A percentile compares a stretch with the other conserved stretches of the same genome.
phyloP scores from a whole-genome alignment of 2,113 vertebrate species.

The Mobula birostris region DNA sequence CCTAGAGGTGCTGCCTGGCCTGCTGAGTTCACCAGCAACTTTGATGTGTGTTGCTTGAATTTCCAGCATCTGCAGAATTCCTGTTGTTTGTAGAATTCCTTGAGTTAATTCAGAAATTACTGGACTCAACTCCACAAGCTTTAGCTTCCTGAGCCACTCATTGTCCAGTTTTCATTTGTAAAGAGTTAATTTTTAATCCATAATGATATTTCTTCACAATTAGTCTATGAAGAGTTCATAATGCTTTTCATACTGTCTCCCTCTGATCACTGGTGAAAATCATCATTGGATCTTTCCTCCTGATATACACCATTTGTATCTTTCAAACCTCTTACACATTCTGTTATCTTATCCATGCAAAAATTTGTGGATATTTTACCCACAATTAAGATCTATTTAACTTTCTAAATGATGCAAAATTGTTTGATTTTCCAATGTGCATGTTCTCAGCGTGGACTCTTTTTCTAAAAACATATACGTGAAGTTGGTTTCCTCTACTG shows the following conservation, averaged over 20 bases:
- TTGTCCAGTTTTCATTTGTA: not conserved
- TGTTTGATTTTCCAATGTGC: not conserved
- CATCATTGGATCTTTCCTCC: not conserved
- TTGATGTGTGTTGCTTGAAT: no score
- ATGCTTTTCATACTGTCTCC: not conserved
- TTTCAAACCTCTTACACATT: not conserved
- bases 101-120: not conserved
- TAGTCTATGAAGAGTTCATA: not conserved
- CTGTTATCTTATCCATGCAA: not conserved
- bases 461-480: not conserved
- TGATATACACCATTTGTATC: not conserved
- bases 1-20: no score
- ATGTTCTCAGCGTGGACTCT: not conserved
- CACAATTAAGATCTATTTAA: not conserved
- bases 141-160: not conserved
- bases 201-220: not conserved
- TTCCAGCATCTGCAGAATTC: no score
- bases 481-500: not conserved
- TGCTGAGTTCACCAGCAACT: no score
- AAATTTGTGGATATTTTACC: not conserved
- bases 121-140: not conserved
- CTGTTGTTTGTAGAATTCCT: not conserved
- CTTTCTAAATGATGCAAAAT: not conserved
- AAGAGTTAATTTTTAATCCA: not conserved
- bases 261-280: not conserved